Evolutionary conservation across 2,113 vertebrate species (phyloP), one percentile per base, ranked within the genome.

Genomic region (Mixornis gularis): DNA sequence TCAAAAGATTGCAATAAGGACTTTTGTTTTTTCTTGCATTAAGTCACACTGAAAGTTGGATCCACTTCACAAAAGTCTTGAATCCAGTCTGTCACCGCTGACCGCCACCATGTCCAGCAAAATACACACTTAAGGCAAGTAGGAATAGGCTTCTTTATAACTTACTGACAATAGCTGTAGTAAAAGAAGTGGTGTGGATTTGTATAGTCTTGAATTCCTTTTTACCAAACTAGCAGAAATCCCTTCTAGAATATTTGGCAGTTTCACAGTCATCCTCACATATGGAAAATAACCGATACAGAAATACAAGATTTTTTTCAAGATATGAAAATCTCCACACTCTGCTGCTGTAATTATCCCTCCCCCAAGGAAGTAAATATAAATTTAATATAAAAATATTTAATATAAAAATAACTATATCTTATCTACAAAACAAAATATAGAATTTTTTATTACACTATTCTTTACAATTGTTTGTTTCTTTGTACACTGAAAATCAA

Each of bases 401-500:
- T 36, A 36, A 36, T 36, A 36, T 36, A 36, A 36, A 36, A 36
- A 91, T 63, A 93, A 82, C 77, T 82, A 43, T 44, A 32, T 56
- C 38, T 83, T 55, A 32, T 65, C 38, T 85, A 43, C 44, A 79
- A 89, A 84, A 65, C 18, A 88, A 80, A 95, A 77, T 72, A 91
- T n/a, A 71, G n/a, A 89, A 49, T 5, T 51, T 87, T 85, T 82
- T 29, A 64, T 60, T 62, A 49, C 20, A 18, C 7, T 29, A 27
- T 83, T 90, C 34, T n/a, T 79, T 79, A 36, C 48, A 85, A 64
- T 77, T 74, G 34, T 44, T 89, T 89, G 9, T 79, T 85, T 92
- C 49, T 88, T 89, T 53, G 25, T 89, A 48, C 38, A 32, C 14
- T 44, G 58, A 90, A 95, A 93, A 90, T 48, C 93, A 91, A 86